Conservation (phyloP, 1,140 invertebrate genomes). For the Eueides isabella region DNA sequence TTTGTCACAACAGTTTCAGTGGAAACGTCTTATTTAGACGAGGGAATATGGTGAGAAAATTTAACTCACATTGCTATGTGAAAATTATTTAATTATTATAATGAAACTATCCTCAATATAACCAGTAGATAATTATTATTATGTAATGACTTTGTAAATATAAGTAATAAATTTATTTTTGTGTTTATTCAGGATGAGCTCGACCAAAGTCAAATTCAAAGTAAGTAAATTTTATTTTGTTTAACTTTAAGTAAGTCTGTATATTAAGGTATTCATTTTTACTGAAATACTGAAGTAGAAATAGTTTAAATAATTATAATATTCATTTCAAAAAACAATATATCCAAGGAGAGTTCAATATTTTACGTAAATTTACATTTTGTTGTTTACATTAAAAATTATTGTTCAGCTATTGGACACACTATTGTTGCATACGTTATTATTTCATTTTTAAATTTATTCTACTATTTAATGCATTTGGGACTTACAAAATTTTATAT, state of each 20-base stretch:
- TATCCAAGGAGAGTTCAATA: no score
- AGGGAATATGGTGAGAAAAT: conserved; percentile 53
- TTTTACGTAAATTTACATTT: no score
- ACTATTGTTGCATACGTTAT: no score
- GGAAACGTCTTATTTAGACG: conserved; percentile 13
- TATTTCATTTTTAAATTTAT: no score
- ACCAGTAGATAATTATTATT: not conserved
- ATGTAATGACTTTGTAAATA: not conserved
- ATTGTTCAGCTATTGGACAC: no score
- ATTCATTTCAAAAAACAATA: no score
- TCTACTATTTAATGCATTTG: no score
- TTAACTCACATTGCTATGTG: not conserved
- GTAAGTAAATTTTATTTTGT: conserved; percentile 62
- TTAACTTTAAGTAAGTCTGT: not conserved
- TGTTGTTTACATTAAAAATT: no score
- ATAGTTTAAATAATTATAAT: not conserved
- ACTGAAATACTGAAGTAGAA: not conserved
- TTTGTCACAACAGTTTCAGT: conserved; percentile 23
- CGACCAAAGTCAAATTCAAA: conserved; percentile 82
- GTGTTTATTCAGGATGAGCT: conserved; percentile 79
- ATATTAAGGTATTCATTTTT: not conserved
- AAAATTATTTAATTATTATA: not conserved
- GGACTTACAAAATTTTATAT: no score
- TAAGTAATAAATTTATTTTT: conserved; percentile 12
- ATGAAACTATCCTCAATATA: not conserved